Evolutionary conservation across 2,113 vertebrate species (phyloP).

Genomic region (Eubucco bourcierii): DNA sequence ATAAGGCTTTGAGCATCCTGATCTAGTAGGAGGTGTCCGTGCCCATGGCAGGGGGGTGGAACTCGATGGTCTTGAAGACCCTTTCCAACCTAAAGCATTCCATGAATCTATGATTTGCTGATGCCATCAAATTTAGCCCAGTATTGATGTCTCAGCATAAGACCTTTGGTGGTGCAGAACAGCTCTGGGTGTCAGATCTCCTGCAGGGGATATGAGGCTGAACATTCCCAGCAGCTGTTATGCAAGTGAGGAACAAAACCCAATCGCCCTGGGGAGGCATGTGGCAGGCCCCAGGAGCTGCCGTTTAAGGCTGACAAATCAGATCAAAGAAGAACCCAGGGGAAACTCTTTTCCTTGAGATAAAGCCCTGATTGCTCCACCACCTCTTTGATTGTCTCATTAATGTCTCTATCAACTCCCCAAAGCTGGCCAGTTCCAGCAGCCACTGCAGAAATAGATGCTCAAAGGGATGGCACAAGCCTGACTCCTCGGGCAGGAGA

Average conservation of each 20-base stretch:
- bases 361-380: constrained; percentile 63
- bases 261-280: neutral
- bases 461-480: constrained; percentile 51
- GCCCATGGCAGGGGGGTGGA: no score
- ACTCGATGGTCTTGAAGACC: no score
- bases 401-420: constrained; percentile 76
- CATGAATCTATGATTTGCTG: neutral
- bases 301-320: neutral
- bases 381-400: constrained; percentile 68
- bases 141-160: neutral
- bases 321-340: constrained; percentile 1
- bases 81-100: no score
- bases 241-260: no score
- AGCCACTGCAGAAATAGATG: constrained; percentile 70
- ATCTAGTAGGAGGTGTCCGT: no score
- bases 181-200: no score
- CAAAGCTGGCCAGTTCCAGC: constrained; percentile 44
- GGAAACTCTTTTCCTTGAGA: constrained; percentile 48
- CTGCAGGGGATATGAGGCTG: neutral
- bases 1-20: no score
- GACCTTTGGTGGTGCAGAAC: neutral
- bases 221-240: neutral
- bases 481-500: constrained; percentile 24
- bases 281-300: neutral
- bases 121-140: accelerated